Evolutionary conservation across 2,888 invertebrate species (phyloP).

Genomic region (Dynastes hyllus): DNA sequence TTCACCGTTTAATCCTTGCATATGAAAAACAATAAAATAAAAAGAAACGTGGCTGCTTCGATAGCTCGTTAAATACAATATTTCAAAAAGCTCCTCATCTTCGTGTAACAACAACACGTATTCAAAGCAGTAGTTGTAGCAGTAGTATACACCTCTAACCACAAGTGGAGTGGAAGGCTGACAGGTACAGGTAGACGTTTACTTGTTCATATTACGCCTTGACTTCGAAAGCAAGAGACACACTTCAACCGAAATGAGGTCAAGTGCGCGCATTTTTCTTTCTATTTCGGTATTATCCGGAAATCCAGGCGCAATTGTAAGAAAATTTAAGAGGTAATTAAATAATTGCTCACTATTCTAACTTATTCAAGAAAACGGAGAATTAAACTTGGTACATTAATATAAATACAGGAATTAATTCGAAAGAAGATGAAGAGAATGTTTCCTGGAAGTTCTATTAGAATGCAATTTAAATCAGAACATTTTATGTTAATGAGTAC

Average conservation of each 20-base stretch:
- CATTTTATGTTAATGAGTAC: too few relatives aligned
- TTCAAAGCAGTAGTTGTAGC: not conserved
- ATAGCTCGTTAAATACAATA: constrained; percentile 5
- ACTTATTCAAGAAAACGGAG: not conserved
- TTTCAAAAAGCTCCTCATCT: not conserved
- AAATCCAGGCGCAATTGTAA: constrained; percentile 10
- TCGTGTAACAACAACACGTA: not conserved
- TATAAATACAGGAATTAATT: not conserved
- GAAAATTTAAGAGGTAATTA: not conserved
- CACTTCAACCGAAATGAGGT: constrained; percentile 17
- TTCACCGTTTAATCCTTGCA: constrained; percentile 16
- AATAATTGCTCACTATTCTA: not conserved
- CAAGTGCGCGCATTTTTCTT: constrained; percentile 15
- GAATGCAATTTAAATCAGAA: too few relatives aligned
- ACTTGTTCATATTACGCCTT: not conserved
- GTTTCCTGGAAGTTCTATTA: constrained; percentile 9
- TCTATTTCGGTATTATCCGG: constrained; percentile 25
- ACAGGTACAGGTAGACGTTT: too few relatives aligned
- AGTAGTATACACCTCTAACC: not conserved
- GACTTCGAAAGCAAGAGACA: constrained; percentile 30
- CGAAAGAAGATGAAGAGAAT: not conserved
- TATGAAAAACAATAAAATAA: not conserved
- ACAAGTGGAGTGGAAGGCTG: not conserved
- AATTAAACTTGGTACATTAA: not conserved
- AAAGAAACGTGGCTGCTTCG: not conserved